Base-by-base conservation (phyloP, 1,140 invertebrate genomes). In the Laodelphax striatellus region DNA sequence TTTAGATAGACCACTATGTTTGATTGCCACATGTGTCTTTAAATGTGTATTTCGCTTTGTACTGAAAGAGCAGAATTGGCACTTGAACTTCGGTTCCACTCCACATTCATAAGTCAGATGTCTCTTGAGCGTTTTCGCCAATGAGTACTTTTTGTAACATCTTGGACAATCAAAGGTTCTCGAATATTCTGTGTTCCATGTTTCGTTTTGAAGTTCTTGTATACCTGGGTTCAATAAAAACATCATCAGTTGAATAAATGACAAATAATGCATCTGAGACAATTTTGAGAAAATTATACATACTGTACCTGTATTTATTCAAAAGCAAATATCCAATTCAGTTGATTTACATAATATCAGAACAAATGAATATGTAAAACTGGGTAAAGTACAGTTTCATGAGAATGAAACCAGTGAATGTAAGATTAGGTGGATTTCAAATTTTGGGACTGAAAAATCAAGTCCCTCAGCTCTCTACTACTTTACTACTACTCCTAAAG, bases 11-110 rank as follows among this genome's bases (percentile, higher is more conserved):
- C 34, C 55, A 80, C 81, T 41, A 52, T 53, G 50, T 52, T 60
- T 22, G 64, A 62, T 42, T 16, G 17, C 19, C 34, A 82, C 78
- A 65, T 70, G 67, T 10, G 22, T 55, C 10, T 65, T 64, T 5
- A 70, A 63, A 55, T 65, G 57, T 50, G 64, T 60, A 56, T 70
- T 70, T n/a, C 68, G 65, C 31, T 69, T 67, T 38, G 70, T 70
- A 22, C 66, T 70, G 50, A 66, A 69, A n/a, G 66, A 61, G 60
- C 69, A 68, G 11, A 61, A 57, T 2, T 53, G 61, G 34, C 66
- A 68, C 19, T 60, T 44, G 50, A 68, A 66, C 10, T 61, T 60
- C 1, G 63, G 63, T 34, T 58, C 55, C 19, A 61, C 52, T 13
- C 64, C 64, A 50, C 66, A 67, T 42, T 67, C 66, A 44, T 62